These are phyloP conservation scores for Crotalus viridis DNA, from an alignment of 2,113 vertebrate species.

Conservation along the genomic window DNA sequence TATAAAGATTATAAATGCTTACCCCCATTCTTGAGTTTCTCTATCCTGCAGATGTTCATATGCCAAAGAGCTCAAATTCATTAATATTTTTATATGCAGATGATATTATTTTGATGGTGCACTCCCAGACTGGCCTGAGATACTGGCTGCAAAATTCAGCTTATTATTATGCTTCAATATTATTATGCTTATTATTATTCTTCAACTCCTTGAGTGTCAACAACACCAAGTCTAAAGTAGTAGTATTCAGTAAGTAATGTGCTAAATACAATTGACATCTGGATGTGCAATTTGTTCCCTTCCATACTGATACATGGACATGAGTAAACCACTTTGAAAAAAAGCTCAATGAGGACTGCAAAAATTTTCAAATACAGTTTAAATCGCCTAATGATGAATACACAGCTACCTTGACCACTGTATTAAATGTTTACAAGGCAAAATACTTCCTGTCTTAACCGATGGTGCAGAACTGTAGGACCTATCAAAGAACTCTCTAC, in stretches of 20 bases:
- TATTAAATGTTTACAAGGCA: neutral
- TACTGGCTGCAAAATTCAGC: neutral
- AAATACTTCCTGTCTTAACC: neutral
- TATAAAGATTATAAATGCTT: neutral
- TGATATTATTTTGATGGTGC: neutral
- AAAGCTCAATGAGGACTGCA: neutral
- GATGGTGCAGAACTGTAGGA: neutral
- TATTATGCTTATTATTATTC: neutral
- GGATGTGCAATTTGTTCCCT: neutral
- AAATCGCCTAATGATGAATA: neutral
- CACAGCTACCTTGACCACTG: neutral
- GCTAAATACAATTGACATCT: neutral
- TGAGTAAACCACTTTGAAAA: neutral
- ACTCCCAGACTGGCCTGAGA: neutral
- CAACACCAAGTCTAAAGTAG: neutral
- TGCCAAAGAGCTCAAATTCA: neutral
- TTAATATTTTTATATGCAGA: neutral
- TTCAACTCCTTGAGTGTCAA: neutral
- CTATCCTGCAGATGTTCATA: neutral
- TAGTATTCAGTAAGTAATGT: neutral
- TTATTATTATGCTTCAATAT: neutral
- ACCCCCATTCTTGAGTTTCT: neutral
- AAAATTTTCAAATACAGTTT: neutral
- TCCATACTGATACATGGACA: neutral
- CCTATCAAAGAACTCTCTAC: neutral